Base-by-base conservation (phyloP, 2,113 vertebrate species). In the Triplophysa rosa region DNA sequence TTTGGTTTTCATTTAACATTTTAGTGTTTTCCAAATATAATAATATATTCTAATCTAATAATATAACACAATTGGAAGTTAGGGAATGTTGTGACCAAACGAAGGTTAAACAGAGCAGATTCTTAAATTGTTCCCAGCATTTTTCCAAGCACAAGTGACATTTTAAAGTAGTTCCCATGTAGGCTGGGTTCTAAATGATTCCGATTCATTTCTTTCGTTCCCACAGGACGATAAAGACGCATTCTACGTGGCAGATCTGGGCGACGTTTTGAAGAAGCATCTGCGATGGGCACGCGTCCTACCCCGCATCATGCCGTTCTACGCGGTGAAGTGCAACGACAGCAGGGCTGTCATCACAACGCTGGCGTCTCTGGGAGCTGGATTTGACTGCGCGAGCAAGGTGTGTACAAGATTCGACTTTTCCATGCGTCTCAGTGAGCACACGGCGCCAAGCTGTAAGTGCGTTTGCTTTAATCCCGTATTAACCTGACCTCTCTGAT, bases 351-450 rank as follows among this genome's bases (percentile, higher is more conserved):
- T 99, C 0, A 91, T 98, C 78, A 94, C 88, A 89, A 98, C 96
- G 0, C 93, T 99, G 0, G 95, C 96, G 8, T 90, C 94, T 21
- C 84, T 97, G 10, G 97, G 98, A 45, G 91, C 96, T 6, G 98
- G 98, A 47, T 99, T 99, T 79, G 98, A 99, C 86, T 99, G 98
- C 3, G 98, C 98, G 17, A 99, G 98, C 91, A 99, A 99, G 95
- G 98, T 99, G 81, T 79, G 87, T 70, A 12, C 9, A 10, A 62
- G 52, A 16, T 40, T 26, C n/a, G 0, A 1, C 2, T 26, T 8
- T 10, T 47, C n/a, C 49, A 29, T 19, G 49, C 3, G 3, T 80
- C n/a, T 64, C 29, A 4, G 3, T 37, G 42, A 49, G 67, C 26
- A 21, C 16, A 13, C 23, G 59, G 12, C 23, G 12, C 2, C 21